Base-by-base conservation (phyloP, 1,140 invertebrate species). In the Drosophila yakuba region DNA sequence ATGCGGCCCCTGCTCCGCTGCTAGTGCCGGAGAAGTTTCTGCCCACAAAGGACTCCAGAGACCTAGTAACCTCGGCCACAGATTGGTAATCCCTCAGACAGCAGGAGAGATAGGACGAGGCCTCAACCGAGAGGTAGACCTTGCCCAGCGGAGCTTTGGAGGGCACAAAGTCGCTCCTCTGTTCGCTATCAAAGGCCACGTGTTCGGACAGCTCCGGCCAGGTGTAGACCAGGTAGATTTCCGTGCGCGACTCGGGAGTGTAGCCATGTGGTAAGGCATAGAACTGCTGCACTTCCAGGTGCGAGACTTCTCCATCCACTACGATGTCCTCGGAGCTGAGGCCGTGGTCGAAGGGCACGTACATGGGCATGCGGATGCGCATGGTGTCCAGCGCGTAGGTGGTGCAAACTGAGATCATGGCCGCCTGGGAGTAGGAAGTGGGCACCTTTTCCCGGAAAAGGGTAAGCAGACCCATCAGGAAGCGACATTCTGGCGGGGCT, bases 191-290 rank as follows among this genome's bases (percentile, higher is more conserved):
- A 1, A 98, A 95, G 32, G 98, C 95, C 35, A 97, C 95, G 91
- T 97, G 96, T 91, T 98, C 98, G 4, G 95, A 95, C 50, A 99
- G 93, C 91, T 95, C 94, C 3, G 96, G 96, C 98, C 98, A 99
- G 8, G 96, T 96, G n/a, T 96, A 95, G 86, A 96, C 96, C 3
- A 99, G 92, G 67, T 96, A 93, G 28, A 98, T 93, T 92, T 96
- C 95, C 48, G 95, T 96, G 64, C 95, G 94, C 4, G 97, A 97
- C 93, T 98, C 97, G 50, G 95, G 95, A 25, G 95, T 94, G 39
- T 97, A 96, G 62, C 97, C 97, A 94, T 98, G 97, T 1, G 97
- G 97, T 50, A 98, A 93, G 45, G 97, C 68, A 97, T 93, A 78
- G 43, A 92, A 89, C 2, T 88, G 50, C 10, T 74, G 69, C 1